Base-by-base conservation (phyloP, 2,888 invertebrate genomes). In the Anorthoa munda region DNA sequence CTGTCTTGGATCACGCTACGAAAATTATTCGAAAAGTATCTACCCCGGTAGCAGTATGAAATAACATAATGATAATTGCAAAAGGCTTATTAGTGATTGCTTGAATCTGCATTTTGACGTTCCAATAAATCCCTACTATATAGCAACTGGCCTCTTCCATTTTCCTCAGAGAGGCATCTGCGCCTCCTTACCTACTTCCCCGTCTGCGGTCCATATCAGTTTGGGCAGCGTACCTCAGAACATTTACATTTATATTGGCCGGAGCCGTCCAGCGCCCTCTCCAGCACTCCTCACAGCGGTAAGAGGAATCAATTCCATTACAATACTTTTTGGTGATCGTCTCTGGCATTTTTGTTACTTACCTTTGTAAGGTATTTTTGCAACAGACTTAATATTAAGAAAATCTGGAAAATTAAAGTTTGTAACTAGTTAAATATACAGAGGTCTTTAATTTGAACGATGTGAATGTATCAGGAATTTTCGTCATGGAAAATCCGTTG, bases 181-280 rank as follows among this genome's bases (percentile, higher is more conserved):
- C 0, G 31, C 12, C 0, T 58, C 13, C 45, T 23, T 77, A 63
- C 81, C 73, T 84, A 79, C 17, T 39, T n/a, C 0, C 60, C 23
- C 17, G 4, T 79, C 77, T 73, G 75, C 45, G 63, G 9, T 17
- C n/a, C 50, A 46, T 61, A 53, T 74, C 66, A 73, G 77, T 75
- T 75, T 71, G 84, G 88, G 89, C 86, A 92, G 90, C 86, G 92
- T 92, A 93, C 94, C 94, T 94, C 92, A 86, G 90, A 87, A 90
- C 92, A 96, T 96, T 96, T 95, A 95, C 95, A 96, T 96, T 94
- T 95, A 95, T 96, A 96, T 96, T 95, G 95, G 94, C 87, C 86
- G 70, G 89, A 90, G 92, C 90, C 91, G 91, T 89, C 92, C 89
- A 87, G 87, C 84, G 87, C 84, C 86, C 86, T 87, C 84, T 87